These are phyloP conservation scores for Camelus dromedarius DNA, from an alignment of 2,113 vertebrate genomes.

Conservation along the genomic window DNA sequence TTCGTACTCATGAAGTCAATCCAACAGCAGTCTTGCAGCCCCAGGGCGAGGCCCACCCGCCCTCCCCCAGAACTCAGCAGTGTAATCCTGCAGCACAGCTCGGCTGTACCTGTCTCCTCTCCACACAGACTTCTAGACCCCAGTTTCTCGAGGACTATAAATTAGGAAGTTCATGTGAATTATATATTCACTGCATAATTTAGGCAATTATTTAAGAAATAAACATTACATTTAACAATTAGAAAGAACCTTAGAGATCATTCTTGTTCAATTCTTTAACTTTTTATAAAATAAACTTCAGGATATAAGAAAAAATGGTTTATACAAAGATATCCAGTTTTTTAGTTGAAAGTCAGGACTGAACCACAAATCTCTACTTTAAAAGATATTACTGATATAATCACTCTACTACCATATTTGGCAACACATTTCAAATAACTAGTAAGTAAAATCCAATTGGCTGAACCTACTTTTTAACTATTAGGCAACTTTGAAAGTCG, in stretches of 20 bases:
- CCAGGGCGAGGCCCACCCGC: neutral
- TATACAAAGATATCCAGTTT: neutral
- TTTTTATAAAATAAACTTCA: neutral
- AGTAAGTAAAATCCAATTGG: neutral
- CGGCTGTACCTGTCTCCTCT: neutral
- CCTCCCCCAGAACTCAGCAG: neutral
- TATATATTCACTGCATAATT: neutral
- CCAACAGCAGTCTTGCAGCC: neutral
- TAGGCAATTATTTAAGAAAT: neutral
- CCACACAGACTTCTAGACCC: neutral
- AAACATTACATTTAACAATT: neutral
- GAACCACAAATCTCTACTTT: conserved; percentile 13
- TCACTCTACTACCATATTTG: neutral
- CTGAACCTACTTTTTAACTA: neutral
- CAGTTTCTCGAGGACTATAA: neutral
- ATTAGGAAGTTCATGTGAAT: neutral
- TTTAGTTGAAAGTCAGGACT: neutral
- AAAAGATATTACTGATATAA: neutral
- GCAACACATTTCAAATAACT: neutral
- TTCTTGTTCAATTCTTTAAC: neutral
- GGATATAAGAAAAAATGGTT: neutral
- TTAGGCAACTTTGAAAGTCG: neutral
- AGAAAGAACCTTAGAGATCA: neutral
- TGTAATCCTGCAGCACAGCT: neutral
- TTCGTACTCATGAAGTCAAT: neutral